Conservation (phyloP, 2,888 invertebrate species). For the Diadromus collaris region DNA sequence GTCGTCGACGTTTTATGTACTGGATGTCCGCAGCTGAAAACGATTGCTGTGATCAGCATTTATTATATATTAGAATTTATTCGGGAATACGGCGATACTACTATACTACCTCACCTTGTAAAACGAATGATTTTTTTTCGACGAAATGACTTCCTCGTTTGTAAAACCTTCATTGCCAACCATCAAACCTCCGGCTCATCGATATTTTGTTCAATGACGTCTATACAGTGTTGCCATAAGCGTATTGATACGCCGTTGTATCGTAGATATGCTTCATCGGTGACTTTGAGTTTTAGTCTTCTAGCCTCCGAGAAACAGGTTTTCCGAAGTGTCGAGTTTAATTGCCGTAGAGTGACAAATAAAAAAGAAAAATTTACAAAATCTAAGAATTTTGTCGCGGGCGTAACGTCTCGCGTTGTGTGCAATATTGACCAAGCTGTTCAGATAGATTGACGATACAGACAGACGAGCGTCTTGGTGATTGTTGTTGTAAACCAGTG, state of each 20-base stretch:
- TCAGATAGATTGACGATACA: background rate
- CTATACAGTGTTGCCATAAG: background rate
- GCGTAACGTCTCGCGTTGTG: background rate
- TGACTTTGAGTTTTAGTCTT: background rate
- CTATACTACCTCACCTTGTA: background rate
- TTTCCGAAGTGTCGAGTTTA: background rate
- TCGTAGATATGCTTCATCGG: background rate
- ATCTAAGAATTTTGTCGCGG: background rate
- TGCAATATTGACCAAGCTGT: background rate
- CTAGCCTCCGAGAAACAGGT: background rate
- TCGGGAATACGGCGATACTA: background rate
- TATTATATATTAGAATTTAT: background rate
- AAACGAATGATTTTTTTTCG: background rate
- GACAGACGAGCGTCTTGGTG: background rate
- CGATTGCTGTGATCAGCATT: background rate
- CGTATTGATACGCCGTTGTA: background rate
- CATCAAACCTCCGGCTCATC: background rate
- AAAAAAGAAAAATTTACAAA: background rate
- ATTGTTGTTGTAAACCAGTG: background rate
- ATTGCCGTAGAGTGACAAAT: background rate
- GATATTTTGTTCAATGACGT: background rate
- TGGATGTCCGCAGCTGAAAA: background rate
- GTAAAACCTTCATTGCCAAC: conserved; percentile 15
- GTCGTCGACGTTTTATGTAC: background rate
- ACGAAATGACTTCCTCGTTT: background rate